These are phyloP conservation scores for Orius insidiosus DNA, from an alignment of 1,140 invertebrate genomes.

Conservation along the genomic window DNA sequence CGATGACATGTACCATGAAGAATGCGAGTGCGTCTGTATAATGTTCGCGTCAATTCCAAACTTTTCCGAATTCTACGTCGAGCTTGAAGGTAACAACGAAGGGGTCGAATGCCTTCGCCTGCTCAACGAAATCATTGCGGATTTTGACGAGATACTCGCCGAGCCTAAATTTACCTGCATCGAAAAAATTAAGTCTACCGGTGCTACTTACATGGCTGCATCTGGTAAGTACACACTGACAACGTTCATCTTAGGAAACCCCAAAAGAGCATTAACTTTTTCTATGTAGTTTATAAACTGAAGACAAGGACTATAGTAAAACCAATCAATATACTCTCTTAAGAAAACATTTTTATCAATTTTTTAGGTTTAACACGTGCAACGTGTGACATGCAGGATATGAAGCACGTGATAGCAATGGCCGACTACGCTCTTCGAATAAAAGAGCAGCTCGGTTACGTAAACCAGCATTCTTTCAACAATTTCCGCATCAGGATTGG, in stretches of 20 bases:
- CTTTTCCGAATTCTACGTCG: conserved; percentile 93
- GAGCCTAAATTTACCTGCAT: conserved; percentile 77
- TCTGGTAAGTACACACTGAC: conserved; percentile 40
- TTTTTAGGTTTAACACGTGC: conserved; percentile 51
- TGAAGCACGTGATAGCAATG: conserved; percentile 69
- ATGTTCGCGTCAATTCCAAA: conserved; percentile 94
- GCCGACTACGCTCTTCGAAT: conserved; percentile 80
- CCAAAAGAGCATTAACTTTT: background rate
- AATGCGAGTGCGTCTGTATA: conserved; percentile 86
- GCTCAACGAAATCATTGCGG: conserved; percentile 92
- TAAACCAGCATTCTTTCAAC: conserved; percentile 94
- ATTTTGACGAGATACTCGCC: conserved; percentile 81
- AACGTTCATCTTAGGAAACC: background rate
- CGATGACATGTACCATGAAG: conserved; percentile 85
- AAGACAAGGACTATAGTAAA: no score
- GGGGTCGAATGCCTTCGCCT: conserved; percentile 86
- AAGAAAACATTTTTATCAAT: conserved; percentile 14
- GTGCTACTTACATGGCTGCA: conserved; percentile 92
- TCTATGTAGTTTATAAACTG: background rate
- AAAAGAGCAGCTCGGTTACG: conserved; percentile 66
- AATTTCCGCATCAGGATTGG: conserved; percentile 88
- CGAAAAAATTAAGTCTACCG: conserved; percentile 95
- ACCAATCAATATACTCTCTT: background rate
- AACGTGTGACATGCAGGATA: conserved; percentile 59
- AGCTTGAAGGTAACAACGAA: conserved; percentile 85